Percentiles rank a stretch among this genome's conserved stretches.
These are phyloP conservation scores for Verasper variegatus DNA, from an alignment of 2,113 vertebrate genomes.

Conservation along the genomic window DNA sequence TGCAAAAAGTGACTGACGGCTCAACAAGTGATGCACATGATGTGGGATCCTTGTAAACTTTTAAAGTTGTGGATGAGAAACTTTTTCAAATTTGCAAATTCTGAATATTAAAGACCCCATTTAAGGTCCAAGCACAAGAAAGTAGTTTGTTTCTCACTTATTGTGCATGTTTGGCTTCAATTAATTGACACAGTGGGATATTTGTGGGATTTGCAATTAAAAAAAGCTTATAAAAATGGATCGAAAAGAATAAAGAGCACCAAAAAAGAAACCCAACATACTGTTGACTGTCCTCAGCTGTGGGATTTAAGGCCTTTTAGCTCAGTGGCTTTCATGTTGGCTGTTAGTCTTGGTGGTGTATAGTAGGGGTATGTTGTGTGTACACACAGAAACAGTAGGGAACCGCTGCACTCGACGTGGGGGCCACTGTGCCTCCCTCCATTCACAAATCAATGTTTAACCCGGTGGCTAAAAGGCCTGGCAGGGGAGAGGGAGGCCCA, in stretches of 20 bases:
- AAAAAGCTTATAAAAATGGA: not conserved
- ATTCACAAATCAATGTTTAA: conserved; percentile 87
- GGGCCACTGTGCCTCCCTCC: conserved; percentile 71
- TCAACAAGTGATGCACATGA: no score
- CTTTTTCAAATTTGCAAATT: no score
- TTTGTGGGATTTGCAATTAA: not conserved
- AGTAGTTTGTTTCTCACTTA: not conserved
- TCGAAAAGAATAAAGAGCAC: not conserved
- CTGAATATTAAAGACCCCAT: no score
- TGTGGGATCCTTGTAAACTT: no score
- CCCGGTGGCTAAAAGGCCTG: conserved; percentile 81
- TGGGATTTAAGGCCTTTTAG: conserved; percentile 59
- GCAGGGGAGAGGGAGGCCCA: conserved; percentile 76
- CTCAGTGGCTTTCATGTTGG: conserved; percentile 67
- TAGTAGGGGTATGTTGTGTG: conserved; percentile 70
- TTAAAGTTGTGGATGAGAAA: no score
- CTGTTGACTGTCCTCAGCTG: conserved; percentile 14
- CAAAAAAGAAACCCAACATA: conserved; percentile 1
- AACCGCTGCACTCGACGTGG: conserved; percentile 65
- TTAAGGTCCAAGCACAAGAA: no score
- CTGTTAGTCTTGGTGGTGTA: conserved; percentile 69
- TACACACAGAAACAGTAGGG: conserved; percentile 77
- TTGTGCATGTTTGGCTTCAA: not conserved
- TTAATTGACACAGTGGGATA: not conserved
- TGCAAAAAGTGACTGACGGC: no score